Conservation (phyloP, 2,888 invertebrate genomes). For the Megaustenia siamemsis region DNA sequence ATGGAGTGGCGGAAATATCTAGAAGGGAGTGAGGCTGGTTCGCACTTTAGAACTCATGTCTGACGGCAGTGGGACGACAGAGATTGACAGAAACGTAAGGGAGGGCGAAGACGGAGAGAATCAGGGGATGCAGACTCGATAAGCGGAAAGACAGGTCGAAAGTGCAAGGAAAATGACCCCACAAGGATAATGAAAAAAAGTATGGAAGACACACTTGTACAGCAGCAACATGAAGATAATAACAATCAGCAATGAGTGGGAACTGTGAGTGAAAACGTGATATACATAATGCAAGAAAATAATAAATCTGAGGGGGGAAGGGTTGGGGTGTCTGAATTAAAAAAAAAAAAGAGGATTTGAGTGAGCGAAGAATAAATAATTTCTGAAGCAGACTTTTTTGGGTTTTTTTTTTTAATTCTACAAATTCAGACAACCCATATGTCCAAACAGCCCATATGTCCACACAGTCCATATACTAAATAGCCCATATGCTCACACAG, state of each 20-base stretch:
- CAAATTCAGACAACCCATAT: too few relatives aligned
- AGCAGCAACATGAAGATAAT: background rate
- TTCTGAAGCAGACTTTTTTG: too few relatives aligned
- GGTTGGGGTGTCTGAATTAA: too few relatives aligned
- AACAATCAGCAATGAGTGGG: background rate
- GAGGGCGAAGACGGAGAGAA: background rate
- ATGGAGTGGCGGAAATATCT: slow-evolving; percentile 7
- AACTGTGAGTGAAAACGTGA: too few relatives aligned
- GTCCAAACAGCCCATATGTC: too few relatives aligned
- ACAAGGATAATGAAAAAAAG: background rate
- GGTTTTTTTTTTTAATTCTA: too few relatives aligned
- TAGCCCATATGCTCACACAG: too few relatives aligned
- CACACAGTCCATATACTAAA: too few relatives aligned
- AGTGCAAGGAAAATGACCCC: background rate
- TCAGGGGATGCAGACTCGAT: background rate
- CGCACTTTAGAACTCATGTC: background rate
- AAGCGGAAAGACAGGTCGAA: background rate
- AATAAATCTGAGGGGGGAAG: too few relatives aligned
- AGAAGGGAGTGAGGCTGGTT: background rate
- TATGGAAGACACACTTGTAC: background rate
- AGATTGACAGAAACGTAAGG: background rate
- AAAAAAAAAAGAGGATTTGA: too few relatives aligned
- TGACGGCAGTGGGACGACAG: background rate
- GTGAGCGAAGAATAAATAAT: too few relatives aligned
- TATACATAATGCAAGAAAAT: too few relatives aligned